phyloP scores from a whole-genome alignment of 2,797 vertebrate genomes.

The Tragopan temminckii region DNA sequence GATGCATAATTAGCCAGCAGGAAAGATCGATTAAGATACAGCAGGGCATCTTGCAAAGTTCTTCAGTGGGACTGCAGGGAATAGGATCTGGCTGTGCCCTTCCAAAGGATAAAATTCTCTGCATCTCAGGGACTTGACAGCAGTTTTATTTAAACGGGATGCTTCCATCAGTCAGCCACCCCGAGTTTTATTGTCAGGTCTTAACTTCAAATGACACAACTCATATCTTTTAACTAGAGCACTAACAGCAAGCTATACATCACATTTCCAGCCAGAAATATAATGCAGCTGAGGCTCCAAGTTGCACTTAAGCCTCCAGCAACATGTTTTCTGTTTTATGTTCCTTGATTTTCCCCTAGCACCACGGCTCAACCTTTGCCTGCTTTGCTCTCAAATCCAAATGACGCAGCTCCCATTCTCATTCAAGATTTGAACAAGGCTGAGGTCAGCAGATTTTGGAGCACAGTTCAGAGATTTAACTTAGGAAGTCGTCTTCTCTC shows the following conservation, averaged over 20 bases:
- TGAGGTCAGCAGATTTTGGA: neutral
- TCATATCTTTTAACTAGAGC: neutral
- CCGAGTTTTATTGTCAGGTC: conserved; percentile 9
- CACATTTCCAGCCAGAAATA: neutral
- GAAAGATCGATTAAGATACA: conserved; percentile 82
- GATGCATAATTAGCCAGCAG: conserved; percentile 83
- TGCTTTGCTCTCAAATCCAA: neutral
- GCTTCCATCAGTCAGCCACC: conserved; percentile 11
- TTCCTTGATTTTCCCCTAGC: neutral
- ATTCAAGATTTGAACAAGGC: neutral
- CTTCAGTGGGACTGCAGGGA: conserved; percentile 72
- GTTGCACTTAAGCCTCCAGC: neutral
- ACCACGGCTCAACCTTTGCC: neutral
- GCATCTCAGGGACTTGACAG: conserved; percentile 21
- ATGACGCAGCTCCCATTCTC: neutral
- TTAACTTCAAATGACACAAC: neutral
- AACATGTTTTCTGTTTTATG: neutral
- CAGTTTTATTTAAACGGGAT: conserved; percentile 38
- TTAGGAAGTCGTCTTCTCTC: neutral
- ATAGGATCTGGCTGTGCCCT: conserved; percentile 76
- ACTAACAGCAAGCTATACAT: conserved; percentile 11
- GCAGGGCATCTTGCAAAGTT: conserved; percentile 75
- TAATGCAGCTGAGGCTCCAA: neutral
- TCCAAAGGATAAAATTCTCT: conserved; percentile 69
- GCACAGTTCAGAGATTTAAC: neutral